These are phyloP conservation scores for Myiopsitta monachus DNA, from an alignment of 2,113 vertebrate species.

Conservation along the genomic window DNA sequence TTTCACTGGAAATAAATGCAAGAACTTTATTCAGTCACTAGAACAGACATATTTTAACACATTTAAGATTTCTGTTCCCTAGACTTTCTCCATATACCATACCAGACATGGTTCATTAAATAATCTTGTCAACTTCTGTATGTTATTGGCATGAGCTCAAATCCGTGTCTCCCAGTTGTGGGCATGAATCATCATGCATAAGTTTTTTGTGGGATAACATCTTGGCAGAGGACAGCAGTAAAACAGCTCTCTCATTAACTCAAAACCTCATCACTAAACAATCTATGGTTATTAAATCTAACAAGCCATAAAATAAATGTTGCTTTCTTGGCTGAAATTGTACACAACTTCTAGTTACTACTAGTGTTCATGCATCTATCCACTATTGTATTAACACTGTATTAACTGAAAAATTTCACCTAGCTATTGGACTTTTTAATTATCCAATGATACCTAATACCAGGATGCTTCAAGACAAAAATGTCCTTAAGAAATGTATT, in stretches of 20 bases:
- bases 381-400: background rate
- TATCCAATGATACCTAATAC: background rate
- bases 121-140: background rate
- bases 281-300: background rate
- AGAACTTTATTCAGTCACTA: background rate
- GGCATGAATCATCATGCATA: background rate
- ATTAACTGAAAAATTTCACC: background rate
- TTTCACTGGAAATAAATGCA: slow-evolving; percentile 9
- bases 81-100: background rate
- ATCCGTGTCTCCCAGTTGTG: slow-evolving; percentile 20
- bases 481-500: background rate
- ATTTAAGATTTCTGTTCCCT: background rate
- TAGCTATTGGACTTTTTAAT: background rate
- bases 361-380: background rate
- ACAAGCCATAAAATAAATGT: slow-evolving; percentile 6
- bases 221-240: background rate
- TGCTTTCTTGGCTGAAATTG: background rate
- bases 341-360: background rate
- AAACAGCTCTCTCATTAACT: background rate
- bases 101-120: background rate
- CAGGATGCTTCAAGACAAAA: background rate
- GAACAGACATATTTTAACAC: slow-evolving; percentile 6
- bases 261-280: background rate
- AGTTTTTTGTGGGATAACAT: slow-evolving; percentile 21
- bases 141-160: slow-evolving; percentile 25